Conservation (phyloP, 2,797 vertebrate species). For the Molossus molossus region DNA sequence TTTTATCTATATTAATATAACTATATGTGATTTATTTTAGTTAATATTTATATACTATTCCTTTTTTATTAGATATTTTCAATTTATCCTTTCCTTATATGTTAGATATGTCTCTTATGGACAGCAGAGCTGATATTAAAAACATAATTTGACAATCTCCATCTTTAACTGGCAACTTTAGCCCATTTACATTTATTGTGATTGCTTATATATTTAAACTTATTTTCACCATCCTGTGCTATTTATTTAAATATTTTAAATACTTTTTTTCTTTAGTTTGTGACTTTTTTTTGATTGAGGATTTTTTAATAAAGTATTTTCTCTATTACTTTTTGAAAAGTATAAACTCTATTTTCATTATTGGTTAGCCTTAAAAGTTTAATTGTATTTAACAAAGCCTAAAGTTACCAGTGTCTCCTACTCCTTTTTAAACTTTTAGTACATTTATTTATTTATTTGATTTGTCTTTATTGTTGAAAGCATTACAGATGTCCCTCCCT, state of each 20-base stretch:
- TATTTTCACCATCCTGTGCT: slow-evolving; percentile 14
- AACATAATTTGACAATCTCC: background rate
- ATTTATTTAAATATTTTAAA: slow-evolving; percentile 13
- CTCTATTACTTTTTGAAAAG: slow-evolving; percentile 44
- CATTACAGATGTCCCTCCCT: too few relatives aligned
- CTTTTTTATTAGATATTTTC: slow-evolving; percentile 9
- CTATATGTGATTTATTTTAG: slow-evolving; percentile 6
- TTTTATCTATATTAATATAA: slow-evolving; percentile 44
- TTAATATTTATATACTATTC: background rate
- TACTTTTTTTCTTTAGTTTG: background rate
- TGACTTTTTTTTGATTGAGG: background rate
- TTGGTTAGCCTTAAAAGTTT: slow-evolving; percentile 32
- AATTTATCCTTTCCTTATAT: background rate
- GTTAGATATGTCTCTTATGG: slow-evolving; percentile 37
- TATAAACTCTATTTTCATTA: slow-evolving; percentile 43
- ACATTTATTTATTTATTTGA: background rate
- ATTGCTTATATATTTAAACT: slow-evolving; percentile 45
- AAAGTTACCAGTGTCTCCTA: background rate
- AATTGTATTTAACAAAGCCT: slow-evolving; percentile 42
- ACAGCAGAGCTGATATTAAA: slow-evolving; percentile 39
- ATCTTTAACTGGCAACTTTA: slow-evolving; percentile 47
- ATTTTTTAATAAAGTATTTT: slow-evolving; percentile 13
- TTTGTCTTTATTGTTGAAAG: too few relatives aligned
- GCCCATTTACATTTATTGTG: slow-evolving; percentile 65
- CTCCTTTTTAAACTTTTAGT: background rate